Evolutionary conservation across 2,113 vertebrate species (phyloP).

Genomic region (Pavo muticus): DNA sequence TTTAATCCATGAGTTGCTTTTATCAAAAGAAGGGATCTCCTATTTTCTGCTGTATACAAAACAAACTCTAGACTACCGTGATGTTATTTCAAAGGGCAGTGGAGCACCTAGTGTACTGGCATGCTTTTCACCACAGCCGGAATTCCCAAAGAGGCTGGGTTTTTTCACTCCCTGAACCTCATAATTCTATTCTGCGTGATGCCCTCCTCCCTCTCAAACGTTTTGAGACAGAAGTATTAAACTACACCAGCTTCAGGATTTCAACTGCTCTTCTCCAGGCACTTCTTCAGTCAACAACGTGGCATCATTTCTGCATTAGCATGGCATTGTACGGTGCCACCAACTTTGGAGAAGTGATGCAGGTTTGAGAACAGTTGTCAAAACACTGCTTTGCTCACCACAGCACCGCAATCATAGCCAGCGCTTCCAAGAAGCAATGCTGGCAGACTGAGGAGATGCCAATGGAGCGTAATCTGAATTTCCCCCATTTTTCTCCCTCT

Average conservation of each 20-base stretch:
- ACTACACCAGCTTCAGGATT: neutral
- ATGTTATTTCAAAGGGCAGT: neutral
- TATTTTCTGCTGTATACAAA: neutral
- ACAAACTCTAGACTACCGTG: neutral
- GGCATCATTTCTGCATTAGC: neutral
- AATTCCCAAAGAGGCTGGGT: neutral
- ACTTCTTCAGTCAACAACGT: neutral
- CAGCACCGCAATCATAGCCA: neutral
- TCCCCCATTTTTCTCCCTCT: neutral
- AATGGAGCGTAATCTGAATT: neutral
- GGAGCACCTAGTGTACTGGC: neutral
- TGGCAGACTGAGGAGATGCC: neutral
- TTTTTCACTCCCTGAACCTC: neutral
- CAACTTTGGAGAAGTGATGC: neutral
- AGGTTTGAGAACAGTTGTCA: neutral
- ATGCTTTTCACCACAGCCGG: neutral
- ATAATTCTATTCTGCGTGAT: neutral
- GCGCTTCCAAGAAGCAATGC: neutral
- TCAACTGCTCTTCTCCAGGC: neutral
- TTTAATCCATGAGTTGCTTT: neutral
- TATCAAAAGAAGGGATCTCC: neutral
- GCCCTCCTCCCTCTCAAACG: neutral
- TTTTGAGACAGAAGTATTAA: neutral
- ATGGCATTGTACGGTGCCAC: accelerated
- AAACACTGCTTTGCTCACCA: neutral